Evolutionary conservation across 2,113 vertebrate genomes (phyloP), one percentile per base, ranked within the genome.

Genomic region (Oceanodroma tethys): DNA sequence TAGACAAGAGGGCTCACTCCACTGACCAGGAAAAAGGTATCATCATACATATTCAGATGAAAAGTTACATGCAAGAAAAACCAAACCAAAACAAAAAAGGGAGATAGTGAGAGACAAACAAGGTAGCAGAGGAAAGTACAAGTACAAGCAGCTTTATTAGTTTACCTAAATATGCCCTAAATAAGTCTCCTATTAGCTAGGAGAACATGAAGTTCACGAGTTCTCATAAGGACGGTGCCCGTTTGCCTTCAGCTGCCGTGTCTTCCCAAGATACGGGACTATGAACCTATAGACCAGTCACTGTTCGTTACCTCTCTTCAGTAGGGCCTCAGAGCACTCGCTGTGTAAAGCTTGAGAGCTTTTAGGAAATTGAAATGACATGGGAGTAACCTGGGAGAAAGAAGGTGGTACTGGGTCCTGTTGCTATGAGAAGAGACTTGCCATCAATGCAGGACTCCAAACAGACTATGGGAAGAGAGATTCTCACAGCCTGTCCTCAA

Each of bases 261-360:
- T 56, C 26, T 66, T 78, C 63, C 75, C 2, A 2, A 90, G 65
- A 55, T 18, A 40, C 1, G 4, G 13, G 48, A 47, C 42, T 81
- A 11, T 9, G 22, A 78, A 81, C 56, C 9, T 7, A 42, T 0
- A 59, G 32, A 68, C 4, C 6, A 9, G 20, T 23, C 1, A 0
- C 1, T 74, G 55, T 9, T 45, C 25, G 70, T 20, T 4, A 43
- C 13, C 14, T 16, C 65, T 78, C 38, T 53, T 53, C 50, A 67
- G 21, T 7, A 53, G 88, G n/a, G 30, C 56, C 26, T 87, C 68
- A 26, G 38, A 72, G 26, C 27, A 88, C 25, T 29, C 7, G 2
- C n/a, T 38, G 42, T 30, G 10, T 55, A 45, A 76, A 62, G 30
- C 36, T 40, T 25, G 47, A 74, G 32, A 89, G 47, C 45, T 87